These are phyloP conservation scores for Drosophila ercepeae DNA, from an alignment of 1,140 invertebrate genomes.

Conservation along the genomic window DNA sequence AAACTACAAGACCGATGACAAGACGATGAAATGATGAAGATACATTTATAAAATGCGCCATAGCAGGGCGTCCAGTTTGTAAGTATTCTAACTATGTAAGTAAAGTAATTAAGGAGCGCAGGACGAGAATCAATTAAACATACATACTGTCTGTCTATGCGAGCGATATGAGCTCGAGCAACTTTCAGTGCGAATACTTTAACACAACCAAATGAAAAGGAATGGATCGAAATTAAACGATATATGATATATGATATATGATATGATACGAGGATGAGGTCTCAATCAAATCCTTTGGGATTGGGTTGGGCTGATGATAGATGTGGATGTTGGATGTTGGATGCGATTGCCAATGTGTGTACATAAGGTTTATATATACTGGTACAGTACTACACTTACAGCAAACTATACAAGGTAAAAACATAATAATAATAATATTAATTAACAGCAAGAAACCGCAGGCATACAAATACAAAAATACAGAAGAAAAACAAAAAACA, in stretches of 20 bases:
- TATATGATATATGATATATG: conserved; percentile 4
- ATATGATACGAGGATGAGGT: conserved; percentile 10
- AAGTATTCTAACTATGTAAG: conserved; percentile 78
- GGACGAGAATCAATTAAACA: conserved; percentile 62
- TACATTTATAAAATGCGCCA: conserved; percentile 66
- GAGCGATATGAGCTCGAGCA: conserved; percentile 7
- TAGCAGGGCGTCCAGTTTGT: conserved; percentile 72
- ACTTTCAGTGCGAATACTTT: conserved; percentile 60
- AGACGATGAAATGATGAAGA: conserved; percentile 60
- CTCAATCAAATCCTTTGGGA: conserved; percentile 33
- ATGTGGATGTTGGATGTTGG: conserved; percentile 43
- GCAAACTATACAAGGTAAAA: conserved; percentile 80
- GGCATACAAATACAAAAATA: neutral
- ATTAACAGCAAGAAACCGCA: conserved; percentile 42
- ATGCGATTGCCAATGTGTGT: conserved; percentile 64
- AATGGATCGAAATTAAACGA: conserved; percentile 27
- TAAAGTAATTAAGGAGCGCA: conserved; percentile 66
- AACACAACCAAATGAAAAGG: conserved; percentile 22
- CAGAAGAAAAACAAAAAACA: conserved; percentile 1
- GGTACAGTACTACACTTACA: conserved; percentile 78
- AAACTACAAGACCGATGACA: conserved; percentile 54
- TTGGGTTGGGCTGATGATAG: neutral
- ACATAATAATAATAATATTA: conserved; percentile 29
- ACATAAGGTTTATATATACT: conserved; percentile 57
- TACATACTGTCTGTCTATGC: conserved; percentile 42